phyloP scores from a whole-genome alignment of 2,113 vertebrate species.

The Urocynchramus pylzowi region DNA sequence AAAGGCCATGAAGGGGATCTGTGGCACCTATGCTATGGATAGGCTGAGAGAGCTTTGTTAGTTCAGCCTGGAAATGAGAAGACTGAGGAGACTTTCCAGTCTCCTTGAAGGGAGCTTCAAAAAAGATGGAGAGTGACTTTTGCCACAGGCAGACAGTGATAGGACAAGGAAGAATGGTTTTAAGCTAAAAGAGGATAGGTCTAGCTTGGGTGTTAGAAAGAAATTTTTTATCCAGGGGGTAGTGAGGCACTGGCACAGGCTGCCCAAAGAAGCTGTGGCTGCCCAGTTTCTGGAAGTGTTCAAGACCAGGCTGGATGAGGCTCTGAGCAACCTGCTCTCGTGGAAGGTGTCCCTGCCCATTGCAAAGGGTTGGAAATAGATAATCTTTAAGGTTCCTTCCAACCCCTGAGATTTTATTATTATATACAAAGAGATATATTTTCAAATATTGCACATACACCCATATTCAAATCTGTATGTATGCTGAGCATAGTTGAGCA shows the following conservation, averaged over 20 bases:
- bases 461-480: not conserved
- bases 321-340: not conserved
- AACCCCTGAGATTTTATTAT: not conserved
- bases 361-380: not conserved
- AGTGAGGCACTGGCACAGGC: not conserved
- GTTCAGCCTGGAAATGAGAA: not conserved
- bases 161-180: not conserved
- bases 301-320: not conserved
- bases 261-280: not conserved
- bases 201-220: not conserved
- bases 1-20: not conserved
- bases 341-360: not conserved
- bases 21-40: not conserved
- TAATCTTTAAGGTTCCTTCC: not conserved
- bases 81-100: not conserved
- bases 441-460: not conserved
- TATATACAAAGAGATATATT: not conserved
- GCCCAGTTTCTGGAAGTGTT: not conserved
- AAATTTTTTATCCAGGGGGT: not conserved
- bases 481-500: not conserved
- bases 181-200: not conserved
- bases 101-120: not conserved
- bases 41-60: not conserved
- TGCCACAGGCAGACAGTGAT: fast-evolving
- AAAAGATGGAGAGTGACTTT: not conserved